Evolutionary conservation across 2,888 invertebrate genomes (phyloP).

Genomic region (Xestia sexstrigata): DNA sequence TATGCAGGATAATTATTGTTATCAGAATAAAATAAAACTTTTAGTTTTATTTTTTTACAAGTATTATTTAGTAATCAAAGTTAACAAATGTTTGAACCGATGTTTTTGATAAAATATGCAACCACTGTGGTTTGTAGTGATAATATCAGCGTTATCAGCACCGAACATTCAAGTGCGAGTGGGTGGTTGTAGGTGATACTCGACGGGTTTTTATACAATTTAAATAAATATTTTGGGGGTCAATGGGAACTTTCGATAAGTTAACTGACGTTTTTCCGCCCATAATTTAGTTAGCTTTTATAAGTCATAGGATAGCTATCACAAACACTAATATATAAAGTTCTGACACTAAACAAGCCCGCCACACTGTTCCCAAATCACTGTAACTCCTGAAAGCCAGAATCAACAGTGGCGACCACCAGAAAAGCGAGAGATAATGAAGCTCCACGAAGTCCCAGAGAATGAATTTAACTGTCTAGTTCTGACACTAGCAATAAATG

Average conservation of each 20-base stretch:
- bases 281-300: background rate
- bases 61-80: slow-evolving; percentile 12
- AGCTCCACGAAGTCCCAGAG: too few species aligned
- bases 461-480: too few species aligned
- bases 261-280: background rate
- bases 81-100: slow-evolving; percentile 32
- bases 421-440: too few species aligned
- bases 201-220: background rate
- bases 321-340: background rate
- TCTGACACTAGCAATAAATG: background rate
- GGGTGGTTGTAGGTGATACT: slow-evolving; percentile 22
- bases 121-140: slow-evolving; percentile 51
- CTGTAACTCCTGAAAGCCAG: too few species aligned
- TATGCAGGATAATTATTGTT: background rate
- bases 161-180: slow-evolving; percentile 37
- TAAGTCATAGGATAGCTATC: background rate
- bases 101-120: slow-evolving; percentile 53
- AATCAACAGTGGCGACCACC: too few species aligned
- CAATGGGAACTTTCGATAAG: background rate
- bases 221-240: background rate
- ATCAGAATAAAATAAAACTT: slow-evolving; percentile 3
- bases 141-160: slow-evolving; percentile 61
- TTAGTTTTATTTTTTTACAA: too few species aligned
- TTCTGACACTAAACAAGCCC: too few species aligned
- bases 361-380: too few species aligned